Conservation (phyloP, 92 coral and sea anemone species). For the Phenganax marumi region DNA sequence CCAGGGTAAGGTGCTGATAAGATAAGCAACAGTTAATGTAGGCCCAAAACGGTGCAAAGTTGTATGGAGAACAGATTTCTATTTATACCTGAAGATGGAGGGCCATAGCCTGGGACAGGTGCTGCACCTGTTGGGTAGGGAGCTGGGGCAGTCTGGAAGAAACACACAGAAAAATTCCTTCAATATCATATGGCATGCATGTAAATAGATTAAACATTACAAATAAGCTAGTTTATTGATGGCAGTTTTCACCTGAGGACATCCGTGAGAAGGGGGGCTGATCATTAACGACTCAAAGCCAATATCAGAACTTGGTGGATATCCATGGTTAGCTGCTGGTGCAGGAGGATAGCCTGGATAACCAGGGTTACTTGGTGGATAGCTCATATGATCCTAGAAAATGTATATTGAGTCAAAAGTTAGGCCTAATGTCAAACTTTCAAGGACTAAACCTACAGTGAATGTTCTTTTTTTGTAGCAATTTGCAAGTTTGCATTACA, state of each 20-base stretch:
- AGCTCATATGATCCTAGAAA: slow-evolving; percentile 16
- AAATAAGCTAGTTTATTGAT: neutral
- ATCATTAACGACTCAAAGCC: slow-evolving; percentile 33
- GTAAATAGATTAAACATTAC: neutral
- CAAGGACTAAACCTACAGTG: too few species aligned
- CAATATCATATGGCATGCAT: neutral
- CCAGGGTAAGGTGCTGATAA: neutral
- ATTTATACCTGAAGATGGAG: neutral
- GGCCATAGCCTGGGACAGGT: slow-evolving; percentile 6
- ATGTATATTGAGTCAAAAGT: neutral
- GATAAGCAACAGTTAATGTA: neutral
- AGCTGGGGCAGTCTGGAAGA: neutral
- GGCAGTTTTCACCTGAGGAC: neutral
- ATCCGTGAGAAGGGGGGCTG: neutral
- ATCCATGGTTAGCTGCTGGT: slow-evolving; percentile 1
- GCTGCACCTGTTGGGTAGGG: slow-evolving; percentile 2
- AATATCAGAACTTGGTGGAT: slow-evolving; percentile 24
- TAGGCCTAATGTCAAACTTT: too few species aligned
- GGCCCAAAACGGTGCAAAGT: neutral
- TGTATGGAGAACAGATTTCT: neutral
- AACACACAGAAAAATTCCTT: neutral
- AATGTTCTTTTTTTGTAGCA: too few species aligned
- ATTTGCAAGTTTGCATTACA: too few species aligned
- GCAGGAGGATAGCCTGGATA: slow-evolving; percentile 32
- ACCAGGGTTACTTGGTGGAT: slow-evolving; percentile 41